Conservation (phyloP, 1,140 invertebrate species). For the Saccostrea glomerata region DNA sequence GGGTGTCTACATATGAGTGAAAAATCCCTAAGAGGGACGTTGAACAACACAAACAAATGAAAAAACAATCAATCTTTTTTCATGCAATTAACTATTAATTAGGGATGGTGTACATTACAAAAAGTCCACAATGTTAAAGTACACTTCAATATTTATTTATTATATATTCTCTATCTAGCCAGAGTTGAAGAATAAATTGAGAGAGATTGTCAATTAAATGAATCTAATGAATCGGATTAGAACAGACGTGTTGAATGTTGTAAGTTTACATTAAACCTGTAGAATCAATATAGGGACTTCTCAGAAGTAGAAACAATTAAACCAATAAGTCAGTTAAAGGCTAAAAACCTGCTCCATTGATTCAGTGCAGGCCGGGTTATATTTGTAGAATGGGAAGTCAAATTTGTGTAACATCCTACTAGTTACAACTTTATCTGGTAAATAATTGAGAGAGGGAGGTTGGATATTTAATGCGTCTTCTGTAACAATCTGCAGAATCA, state of each 20-base stretch:
- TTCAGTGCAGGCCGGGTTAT: background rate
- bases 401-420: background rate
- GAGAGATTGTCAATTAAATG: background rate
- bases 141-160: no score
- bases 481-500: background rate
- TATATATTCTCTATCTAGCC: background rate
- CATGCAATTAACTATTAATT: no score
- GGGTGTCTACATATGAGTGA: no score
- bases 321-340: background rate
- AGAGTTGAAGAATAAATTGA: background rate
- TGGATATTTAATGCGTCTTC: constrained; percentile 17
- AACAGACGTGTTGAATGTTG: background rate
- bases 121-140: no score
- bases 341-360: background rate
- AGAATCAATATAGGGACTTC: background rate
- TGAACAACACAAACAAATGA: no score
- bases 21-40: no score
- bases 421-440: background rate
- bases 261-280: background rate
- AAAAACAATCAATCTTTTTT: no score
- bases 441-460: background rate
- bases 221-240: background rate
- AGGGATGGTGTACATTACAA: no score
- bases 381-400: background rate
- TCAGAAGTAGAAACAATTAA: background rate